phyloP scores from a whole-genome alignment of 2,888 invertebrate genomes.

The Hypomecis punctinalis region DNA sequence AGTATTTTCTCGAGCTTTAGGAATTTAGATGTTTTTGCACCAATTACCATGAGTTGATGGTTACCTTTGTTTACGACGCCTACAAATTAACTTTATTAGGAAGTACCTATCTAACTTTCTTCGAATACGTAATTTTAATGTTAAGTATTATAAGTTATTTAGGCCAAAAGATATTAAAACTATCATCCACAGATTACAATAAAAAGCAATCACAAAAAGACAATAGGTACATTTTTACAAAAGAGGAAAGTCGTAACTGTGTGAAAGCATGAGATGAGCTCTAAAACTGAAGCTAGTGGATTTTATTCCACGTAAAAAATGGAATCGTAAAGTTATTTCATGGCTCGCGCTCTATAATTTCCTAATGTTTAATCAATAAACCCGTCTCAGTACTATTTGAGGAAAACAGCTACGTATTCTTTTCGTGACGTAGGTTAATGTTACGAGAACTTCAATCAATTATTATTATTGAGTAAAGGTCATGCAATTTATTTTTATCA shows the following conservation, averaged over 20 bases:
- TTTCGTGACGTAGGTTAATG: no score
- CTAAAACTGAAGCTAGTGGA: neutral
- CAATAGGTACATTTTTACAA: neutral
- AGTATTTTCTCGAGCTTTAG: slow-evolving; percentile 5
- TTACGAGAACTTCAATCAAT: no score
- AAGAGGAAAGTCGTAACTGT: neutral
- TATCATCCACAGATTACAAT: neutral
- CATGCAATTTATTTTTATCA: neutral
- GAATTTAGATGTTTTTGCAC: neutral
- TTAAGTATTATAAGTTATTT: no score
- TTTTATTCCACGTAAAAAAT: no score
- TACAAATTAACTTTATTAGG: neutral
- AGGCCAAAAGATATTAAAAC: no score
- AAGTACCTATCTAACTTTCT: neutral
- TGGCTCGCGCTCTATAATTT: no score
- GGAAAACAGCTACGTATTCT: no score
- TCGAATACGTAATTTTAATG: no score
- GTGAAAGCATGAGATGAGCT: neutral
- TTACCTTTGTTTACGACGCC: neutral
- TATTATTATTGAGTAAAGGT: neutral
- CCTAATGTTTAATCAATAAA: no score
- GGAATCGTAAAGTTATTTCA: no score
- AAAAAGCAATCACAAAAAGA: neutral
- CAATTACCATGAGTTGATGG: neutral
- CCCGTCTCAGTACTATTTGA: no score